A percentile compares a stretch with the other conserved stretches of the same genome.
phyloP scores from a whole-genome alignment of 2,797 vertebrate species.

The Anabacerthia variegaticeps region DNA sequence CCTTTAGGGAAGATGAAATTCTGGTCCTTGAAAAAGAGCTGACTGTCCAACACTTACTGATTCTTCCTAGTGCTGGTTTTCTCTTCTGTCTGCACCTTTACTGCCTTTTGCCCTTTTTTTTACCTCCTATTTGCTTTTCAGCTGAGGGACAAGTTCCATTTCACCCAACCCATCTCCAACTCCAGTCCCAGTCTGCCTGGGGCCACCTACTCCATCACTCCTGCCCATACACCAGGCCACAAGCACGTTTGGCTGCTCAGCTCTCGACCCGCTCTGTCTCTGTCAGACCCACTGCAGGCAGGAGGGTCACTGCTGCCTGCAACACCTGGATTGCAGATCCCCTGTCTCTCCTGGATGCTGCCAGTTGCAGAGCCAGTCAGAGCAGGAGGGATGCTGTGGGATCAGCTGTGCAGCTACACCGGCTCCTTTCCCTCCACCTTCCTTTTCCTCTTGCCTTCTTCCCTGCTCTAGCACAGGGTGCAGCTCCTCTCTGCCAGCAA shows the following conservation, averaged over 20 bases:
- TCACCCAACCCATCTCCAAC: neutral
- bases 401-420: neutral
- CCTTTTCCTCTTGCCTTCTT: neutral
- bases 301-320: neutral
- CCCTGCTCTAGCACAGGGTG: neutral
- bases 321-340: neutral
- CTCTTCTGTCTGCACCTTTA: neutral
- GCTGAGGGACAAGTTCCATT: neutral
- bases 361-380: neutral
- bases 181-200: neutral
- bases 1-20: neutral
- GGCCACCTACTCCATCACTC: neutral
- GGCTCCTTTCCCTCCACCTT: neutral
- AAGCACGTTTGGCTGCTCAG: neutral
- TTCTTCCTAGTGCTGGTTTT: neutral
- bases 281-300: accelerated
- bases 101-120: neutral
- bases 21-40: neutral
- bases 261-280: neutral
- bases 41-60: neutral
- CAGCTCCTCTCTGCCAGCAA: neutral
- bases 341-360: neutral
- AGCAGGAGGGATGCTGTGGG: neutral
- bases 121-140: neutral
- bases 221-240: neutral